These are phyloP conservation scores for Oxycera nigricornis DNA, from an alignment of 2,888 invertebrate species.

Conservation along the genomic window DNA sequence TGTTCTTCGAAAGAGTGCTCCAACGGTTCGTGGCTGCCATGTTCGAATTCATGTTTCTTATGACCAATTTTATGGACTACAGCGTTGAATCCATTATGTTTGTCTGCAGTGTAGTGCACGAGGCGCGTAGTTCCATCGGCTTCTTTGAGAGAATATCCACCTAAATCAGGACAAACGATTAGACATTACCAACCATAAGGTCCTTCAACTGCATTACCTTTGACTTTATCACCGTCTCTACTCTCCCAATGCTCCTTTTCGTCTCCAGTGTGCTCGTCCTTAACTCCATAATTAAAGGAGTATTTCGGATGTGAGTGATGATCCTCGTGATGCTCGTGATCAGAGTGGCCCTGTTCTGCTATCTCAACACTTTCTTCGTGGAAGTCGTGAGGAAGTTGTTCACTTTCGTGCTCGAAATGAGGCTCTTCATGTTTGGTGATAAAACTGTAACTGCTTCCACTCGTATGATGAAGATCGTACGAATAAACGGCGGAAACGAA, in stretches of 20 bases:
- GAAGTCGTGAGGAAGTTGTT: conserved; percentile 48
- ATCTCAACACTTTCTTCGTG: neutral
- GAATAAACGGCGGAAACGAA: conserved; percentile 48
- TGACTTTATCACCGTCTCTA: conserved; percentile 65
- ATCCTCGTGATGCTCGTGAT: conserved; percentile 59
- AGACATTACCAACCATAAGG: neutral
- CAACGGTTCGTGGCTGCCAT: neutral
- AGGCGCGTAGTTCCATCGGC: conserved; percentile 64
- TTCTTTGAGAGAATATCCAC: conserved; percentile 63
- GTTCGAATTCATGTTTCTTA: conserved; percentile 54
- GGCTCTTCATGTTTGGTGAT: conserved; percentile 56
- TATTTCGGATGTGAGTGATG: conserved; percentile 62
- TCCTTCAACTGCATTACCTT: conserved; percentile 53
- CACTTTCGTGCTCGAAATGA: conserved; percentile 46
- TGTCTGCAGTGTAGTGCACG: conserved; percentile 63
- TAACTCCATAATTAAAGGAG: conserved; percentile 63
- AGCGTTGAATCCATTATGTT: conserved; percentile 64
- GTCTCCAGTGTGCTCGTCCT: conserved; percentile 63
- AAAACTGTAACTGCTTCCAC: conserved; percentile 54
- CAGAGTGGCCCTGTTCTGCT: conserved; percentile 46
- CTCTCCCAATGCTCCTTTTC: conserved; percentile 64
- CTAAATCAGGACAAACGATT: conserved; percentile 45
- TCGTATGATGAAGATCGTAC: conserved; percentile 50
- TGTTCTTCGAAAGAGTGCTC: no score
- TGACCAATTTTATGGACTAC: conserved; percentile 63